These are phyloP conservation scores for Suricata suricatta DNA, from an alignment of 2,113 vertebrate species.

Conservation along the genomic window DNA sequence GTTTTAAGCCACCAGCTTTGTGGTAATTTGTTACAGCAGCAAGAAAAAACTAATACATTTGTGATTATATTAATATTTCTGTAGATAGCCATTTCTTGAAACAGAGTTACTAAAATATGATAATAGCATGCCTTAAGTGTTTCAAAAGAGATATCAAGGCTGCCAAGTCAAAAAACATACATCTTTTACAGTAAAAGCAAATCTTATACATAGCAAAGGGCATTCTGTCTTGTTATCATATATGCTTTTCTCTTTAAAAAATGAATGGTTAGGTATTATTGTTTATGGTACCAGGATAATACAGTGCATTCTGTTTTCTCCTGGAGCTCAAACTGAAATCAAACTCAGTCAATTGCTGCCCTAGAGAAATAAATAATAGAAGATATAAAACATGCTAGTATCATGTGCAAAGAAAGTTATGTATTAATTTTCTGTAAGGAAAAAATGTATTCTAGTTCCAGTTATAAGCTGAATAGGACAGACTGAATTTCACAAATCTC, in stretches of 20 bases:
- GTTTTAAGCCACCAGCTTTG: background rate
- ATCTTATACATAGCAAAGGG: conserved; percentile 37
- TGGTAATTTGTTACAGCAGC: background rate
- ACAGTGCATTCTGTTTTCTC: conserved; percentile 25
- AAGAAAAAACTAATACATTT: background rate
- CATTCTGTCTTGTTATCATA: conserved; percentile 10
- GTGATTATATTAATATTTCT: background rate
- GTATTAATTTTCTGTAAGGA: background rate
- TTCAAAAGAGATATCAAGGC: background rate
- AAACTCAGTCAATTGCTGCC: background rate
- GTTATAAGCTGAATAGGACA: background rate
- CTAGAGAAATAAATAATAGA: background rate
- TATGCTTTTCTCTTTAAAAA: background rate
- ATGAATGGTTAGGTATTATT: conserved; percentile 40
- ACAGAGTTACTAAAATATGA: background rate
- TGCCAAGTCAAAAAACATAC: background rate
- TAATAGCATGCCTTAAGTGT: background rate
- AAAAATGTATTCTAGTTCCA: background rate
- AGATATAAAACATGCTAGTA: background rate
- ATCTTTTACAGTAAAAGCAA: conserved; percentile 2
- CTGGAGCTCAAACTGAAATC: background rate
- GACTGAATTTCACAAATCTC: background rate
- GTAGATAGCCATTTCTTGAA: background rate
- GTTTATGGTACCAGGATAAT: background rate
- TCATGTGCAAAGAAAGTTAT: background rate